phyloP scores from a whole-genome alignment of 2,888 invertebrate genomes.

The Drosophila demipolita region DNA sequence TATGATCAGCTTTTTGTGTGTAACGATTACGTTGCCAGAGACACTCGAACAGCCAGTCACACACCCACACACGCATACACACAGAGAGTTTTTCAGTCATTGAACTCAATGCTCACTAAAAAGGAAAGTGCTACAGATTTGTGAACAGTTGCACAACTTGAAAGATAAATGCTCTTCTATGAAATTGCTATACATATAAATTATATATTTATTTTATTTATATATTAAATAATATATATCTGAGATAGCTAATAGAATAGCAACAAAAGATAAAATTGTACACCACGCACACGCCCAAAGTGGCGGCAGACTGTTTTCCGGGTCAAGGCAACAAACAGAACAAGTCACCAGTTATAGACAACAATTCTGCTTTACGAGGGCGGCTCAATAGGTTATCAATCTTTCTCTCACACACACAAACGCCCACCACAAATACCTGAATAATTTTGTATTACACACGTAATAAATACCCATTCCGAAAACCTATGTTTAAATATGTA shows the following conservation, averaged over 20 bases:
- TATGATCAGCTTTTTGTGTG: constrained; percentile 14
- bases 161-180: constrained; percentile 7
- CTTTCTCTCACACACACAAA: background rate
- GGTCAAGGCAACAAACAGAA: constrained; percentile 59
- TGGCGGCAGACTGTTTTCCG: constrained; percentile 39
- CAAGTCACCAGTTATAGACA: constrained; percentile 19
- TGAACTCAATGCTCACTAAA: constrained; percentile 50
- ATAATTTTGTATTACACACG: background rate
- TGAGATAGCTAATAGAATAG: constrained; percentile 18
- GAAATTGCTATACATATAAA: background rate
- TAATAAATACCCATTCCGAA: background rate
- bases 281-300: constrained; percentile 33
- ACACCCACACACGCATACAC: constrained; percentile 12
- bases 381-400: background rate
- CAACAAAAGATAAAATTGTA: constrained; percentile 19
- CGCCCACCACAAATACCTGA: background rate
- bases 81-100: constrained; percentile 50
- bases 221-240: constrained; percentile 3
- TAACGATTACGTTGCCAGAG: constrained; percentile 31
- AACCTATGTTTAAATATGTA: background rate
- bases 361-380: constrained; percentile 14
- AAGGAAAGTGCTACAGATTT: constrained; percentile 41
- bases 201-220: constrained; percentile 2
- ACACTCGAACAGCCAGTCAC: constrained; percentile 5
- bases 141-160: constrained; percentile 11